A percentile compares a stretch with the other conserved stretches of the same genome.
Evolutionary conservation across 2,113 vertebrate genomes (phyloP).

Genomic region (Cephalopterus ornatus): DNA sequence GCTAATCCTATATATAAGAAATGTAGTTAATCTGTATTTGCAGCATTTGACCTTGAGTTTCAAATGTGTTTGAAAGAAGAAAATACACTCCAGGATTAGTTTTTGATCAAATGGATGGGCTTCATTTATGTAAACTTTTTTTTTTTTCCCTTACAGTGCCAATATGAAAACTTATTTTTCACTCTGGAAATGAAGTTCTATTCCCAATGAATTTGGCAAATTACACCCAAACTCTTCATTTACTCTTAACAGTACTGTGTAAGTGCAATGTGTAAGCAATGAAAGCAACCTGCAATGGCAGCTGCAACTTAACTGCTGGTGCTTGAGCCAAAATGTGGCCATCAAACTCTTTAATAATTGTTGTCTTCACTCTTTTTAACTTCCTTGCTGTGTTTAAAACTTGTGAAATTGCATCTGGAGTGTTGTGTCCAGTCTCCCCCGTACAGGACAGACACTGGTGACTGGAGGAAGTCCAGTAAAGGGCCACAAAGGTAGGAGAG

Average conservation of each 20-base stretch:
- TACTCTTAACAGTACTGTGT: neutral
- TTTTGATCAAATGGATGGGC: neutral
- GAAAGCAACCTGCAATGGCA: neutral
- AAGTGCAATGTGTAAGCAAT: neutral
- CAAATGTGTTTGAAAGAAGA: neutral
- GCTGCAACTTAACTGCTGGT: neutral
- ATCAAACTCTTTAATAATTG: neutral
- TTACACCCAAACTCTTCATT: neutral
- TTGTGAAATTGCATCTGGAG: neutral
- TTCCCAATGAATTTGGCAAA: neutral
- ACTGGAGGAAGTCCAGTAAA: neutral
- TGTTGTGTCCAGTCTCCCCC: neutral
- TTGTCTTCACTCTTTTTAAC: neutral
- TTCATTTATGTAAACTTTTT: neutral
- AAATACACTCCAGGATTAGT: neutral
- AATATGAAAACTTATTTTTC: neutral
- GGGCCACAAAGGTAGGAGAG: neutral
- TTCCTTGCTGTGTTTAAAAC: neutral
- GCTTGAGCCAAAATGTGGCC: neutral
- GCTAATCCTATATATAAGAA: neutral
- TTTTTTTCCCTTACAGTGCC: fast-evolving
- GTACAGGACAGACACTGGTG: neutral
- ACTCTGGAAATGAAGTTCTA: neutral
- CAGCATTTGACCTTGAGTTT: neutral
- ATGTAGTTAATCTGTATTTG: neutral